Evolutionary conservation across 2,113 vertebrate genomes (phyloP).

Genomic region (Gymnocephalus cernua): DNA sequence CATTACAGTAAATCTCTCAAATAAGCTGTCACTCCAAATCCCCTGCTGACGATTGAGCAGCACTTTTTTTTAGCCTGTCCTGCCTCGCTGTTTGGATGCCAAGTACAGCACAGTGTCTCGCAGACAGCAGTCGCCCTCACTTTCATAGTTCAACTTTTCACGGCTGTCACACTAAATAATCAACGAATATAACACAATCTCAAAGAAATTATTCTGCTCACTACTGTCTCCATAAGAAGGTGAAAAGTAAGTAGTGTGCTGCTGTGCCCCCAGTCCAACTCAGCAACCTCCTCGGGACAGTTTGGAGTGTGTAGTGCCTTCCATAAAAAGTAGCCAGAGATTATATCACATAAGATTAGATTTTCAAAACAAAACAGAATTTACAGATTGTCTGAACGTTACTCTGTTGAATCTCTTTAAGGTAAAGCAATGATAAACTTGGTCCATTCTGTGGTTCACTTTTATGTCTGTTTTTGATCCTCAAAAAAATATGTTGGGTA

Average conservation of each 20-base stretch:
- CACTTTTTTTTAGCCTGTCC: constrained; percentile 61
- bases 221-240: not conserved
- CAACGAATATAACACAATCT: constrained; percentile 31
- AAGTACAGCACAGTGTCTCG: constrained; percentile 45
- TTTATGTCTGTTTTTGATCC: constrained; percentile 2
- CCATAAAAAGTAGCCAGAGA: constrained; percentile 1
- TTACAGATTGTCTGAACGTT: not conserved
- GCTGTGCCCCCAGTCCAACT: not conserved
- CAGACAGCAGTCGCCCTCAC: constrained; percentile 35
- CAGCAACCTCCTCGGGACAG: not conserved
- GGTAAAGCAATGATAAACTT: not conserved
- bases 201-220: constrained; percentile 37
- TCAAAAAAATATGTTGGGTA: not conserved
- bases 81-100: constrained; percentile 46
- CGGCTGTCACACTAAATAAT: constrained; percentile 63
- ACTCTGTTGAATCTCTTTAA: not conserved
- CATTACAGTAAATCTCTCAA: constrained; percentile 76
- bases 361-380: constrained; percentile 2
- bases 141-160: constrained; percentile 46
- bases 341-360: constrained; percentile 12
- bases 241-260: constrained; percentile 25
- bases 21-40: constrained; percentile 72
- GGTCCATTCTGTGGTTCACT: not conserved
- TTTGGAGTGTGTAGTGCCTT: not conserved
- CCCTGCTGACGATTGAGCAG: constrained; percentile 41